Base-by-base conservation (phyloP, 2,113 vertebrate species). In the Elaphurus davidianus region DNA sequence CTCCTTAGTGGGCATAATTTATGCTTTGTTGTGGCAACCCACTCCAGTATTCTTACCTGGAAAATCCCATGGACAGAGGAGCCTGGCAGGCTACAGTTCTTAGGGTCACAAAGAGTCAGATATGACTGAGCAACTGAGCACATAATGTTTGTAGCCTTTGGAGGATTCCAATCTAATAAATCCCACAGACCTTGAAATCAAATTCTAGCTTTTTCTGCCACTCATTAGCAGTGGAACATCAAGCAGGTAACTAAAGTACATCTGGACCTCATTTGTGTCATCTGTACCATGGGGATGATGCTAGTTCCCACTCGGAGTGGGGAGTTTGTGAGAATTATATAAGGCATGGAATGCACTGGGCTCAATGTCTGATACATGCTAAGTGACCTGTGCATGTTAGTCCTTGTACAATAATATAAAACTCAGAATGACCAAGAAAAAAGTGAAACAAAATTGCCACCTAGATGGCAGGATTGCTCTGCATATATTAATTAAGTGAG, bases 401-500 rank as follows among this genome's bases (percentile, higher is more conserved):
- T 47, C 90, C 95, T 97, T 94, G 94, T 19, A 7, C 96, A 94
- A 92, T 81, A 92, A 76, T 60, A 12, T 60, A 84, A 76, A 95
- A 88, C 84, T 95, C 50, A 60, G 71, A 92, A 87, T 40, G 85
- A 90, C 86, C 64, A 57, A 83, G 62, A 94, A 95, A 76, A 74
- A 40, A 97, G 21, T 57, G 54, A 71, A 40, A 76, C 10, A 40
- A 28, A 90, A 94, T 74, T 92, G 81, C 86, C 76, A 52, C 60
- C 60, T 71, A 78, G 82, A 78, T 74, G 82, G 96, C 94, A 78
- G 88, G 47, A 91, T 96, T 89, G 87, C 79, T 87, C 86, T 83
- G 78, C n/a, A n/a, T 85, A 19, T 88, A 83, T 96, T 97, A 92
- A 97, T 97, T 94, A 96, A 92, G 27, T 93, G 62, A 92, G 74